Evolutionary conservation across 2,797 vertebrate genomes (phyloP).

Genomic region (Chloroceryle amazona): DNA sequence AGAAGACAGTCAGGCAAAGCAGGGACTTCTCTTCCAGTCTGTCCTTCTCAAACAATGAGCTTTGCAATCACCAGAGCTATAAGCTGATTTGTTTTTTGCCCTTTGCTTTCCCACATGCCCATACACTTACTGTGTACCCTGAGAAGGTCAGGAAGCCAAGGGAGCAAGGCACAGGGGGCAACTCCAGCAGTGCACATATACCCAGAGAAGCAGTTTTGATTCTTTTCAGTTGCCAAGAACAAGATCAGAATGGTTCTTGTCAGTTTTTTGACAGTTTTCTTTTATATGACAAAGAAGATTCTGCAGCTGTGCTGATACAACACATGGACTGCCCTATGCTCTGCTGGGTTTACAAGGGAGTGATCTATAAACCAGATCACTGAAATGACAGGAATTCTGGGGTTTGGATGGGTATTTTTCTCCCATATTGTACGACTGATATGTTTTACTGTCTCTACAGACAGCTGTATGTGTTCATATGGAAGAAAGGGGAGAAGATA

Average conservation of each 20-base stretch:
- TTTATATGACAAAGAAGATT: background rate
- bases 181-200: background rate
- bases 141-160: background rate
- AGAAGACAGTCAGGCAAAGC: background rate
- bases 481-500: background rate
- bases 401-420: background rate
- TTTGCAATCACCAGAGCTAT: background rate
- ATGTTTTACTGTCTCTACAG: background rate
- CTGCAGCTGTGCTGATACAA: background rate
- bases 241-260: background rate
- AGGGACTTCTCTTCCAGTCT: background rate
- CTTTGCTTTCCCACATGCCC: background rate
- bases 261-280: background rate
- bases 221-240: background rate
- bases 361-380: background rate
- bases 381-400: background rate
- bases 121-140: background rate
- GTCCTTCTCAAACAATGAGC: background rate
- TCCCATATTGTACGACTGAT: rapidly evolving
- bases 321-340: background rate
- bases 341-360: background rate
- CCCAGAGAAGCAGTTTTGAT: background rate
- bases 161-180: background rate
- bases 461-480: background rate
- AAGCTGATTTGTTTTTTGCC: background rate